Conservation (phyloP, 2,888 invertebrate species). For the Nephrotoma flavescens region DNA sequence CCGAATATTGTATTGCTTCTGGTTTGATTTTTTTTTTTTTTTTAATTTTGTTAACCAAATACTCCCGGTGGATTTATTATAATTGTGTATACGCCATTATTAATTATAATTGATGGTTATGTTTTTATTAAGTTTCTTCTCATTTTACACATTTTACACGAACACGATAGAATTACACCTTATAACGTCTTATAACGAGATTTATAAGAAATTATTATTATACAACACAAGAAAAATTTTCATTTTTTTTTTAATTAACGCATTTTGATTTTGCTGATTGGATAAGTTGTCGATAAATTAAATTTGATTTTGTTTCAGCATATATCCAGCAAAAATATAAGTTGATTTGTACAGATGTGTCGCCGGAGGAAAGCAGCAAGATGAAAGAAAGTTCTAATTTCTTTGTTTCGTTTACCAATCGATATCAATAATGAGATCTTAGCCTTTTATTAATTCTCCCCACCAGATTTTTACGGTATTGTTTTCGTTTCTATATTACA, state of each 20-base stretch:
- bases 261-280: neutral
- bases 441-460: no score
- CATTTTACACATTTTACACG: neutral
- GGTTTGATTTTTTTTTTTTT: neutral
- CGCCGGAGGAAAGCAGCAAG: no score
- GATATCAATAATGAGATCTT: no score
- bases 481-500: no score
- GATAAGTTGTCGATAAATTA: neutral
- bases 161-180: neutral
- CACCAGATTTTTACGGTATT: no score
- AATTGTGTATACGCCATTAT: neutral
- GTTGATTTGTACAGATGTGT: no score
- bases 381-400: no score
- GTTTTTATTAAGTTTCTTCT: neutral
- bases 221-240: neutral
- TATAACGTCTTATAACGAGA: neutral
- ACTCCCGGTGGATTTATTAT: neutral
- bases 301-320: neutral
- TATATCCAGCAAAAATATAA: no score
- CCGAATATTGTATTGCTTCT: neutral
- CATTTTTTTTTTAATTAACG: neutral
- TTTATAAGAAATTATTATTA: neutral
- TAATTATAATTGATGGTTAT: neutral
- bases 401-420: no score
- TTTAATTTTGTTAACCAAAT: neutral